Base-by-base conservation (phyloP, 2,888 invertebrate species). In the Temnothorax ravouxi region DNA sequence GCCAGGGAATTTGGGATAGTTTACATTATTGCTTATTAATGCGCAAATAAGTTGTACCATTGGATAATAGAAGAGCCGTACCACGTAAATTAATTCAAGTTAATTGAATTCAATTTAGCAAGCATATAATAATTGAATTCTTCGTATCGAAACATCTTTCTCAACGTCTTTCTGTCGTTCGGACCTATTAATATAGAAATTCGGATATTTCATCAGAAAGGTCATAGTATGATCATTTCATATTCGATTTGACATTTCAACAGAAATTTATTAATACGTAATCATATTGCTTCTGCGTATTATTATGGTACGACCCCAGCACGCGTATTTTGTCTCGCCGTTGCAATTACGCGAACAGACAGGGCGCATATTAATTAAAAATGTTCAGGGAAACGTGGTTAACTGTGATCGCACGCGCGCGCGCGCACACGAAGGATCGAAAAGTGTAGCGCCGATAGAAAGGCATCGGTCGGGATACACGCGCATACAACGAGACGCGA, bases 401-500 rank as follows among this genome's bases (percentile, higher is more conserved):
- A 41, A 71, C 56, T 34, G 34, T 21, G 77, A 38, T 75, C 64
- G 86, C n/a, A n/a, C 84, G 61, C 67, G 86, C 74, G 80, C 80
- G 86, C 74, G 80, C 29, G 29, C 80, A 82, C 29, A 15, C 67
- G 29, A 29, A 54, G 54, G 66, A 67, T 56, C 67, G 83, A 82
- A 88, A 84, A 76, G 77, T 54, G 62, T 80, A 34, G 61, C 64
- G 64, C 64, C 56, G 76, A 61, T 71, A 77, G 61, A 79, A 67
- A 50, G 71, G 77, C 47, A 84, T 79, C 61, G 77, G 59, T 69
- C 66, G 75, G 80, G 76, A 29, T 74, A 74, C 83, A 25, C 79
- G 84, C 50, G 66, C 79, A 41, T 80, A 79, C 52, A 76, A 52
- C 52, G 74, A 62, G 47, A 38, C 34, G 89, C 83, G 85, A 85